Evolutionary conservation across 2,797 vertebrate genomes (phyloP).

Genomic region (Leuciscus waleckii): DNA sequence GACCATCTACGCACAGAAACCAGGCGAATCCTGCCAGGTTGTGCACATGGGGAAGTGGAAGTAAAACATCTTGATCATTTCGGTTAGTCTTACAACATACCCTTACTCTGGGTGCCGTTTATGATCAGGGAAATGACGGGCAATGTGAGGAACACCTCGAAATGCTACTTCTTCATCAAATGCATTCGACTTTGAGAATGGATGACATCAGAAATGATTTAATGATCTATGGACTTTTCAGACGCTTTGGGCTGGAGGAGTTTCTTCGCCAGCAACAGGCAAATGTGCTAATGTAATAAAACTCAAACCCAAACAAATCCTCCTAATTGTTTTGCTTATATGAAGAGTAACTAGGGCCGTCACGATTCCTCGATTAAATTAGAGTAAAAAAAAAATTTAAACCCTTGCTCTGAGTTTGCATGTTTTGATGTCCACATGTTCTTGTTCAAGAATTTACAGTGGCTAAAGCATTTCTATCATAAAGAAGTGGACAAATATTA

Average conservation of each 20-base stretch:
- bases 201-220: not conserved
- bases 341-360: no score
- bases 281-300: not conserved
- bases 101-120: constrained; percentile 31
- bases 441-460: no score
- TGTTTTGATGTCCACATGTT: no score
- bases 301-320: not conserved
- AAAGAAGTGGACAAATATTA: no score
- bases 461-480: no score
- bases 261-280: not conserved
- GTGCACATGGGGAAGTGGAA: constrained; percentile 51
- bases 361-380: no score
- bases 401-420: no score
- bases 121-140: constrained; percentile 28
- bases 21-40: not conserved
- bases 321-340: not conserved
- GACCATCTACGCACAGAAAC: not conserved
- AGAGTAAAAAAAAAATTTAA: no score
- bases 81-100: constrained; percentile 31
- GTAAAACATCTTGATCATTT: constrained; percentile 30
- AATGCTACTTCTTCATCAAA: not conserved
- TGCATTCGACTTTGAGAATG: not conserved
- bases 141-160: constrained; percentile 11
- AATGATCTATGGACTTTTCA: not conserved
- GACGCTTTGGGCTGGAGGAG: not conserved